Evolutionary conservation across 2,888 invertebrate genomes (phyloP), one percentile per base, ranked within the genome.

Genomic region (Tryphoninae sp.): DNA sequence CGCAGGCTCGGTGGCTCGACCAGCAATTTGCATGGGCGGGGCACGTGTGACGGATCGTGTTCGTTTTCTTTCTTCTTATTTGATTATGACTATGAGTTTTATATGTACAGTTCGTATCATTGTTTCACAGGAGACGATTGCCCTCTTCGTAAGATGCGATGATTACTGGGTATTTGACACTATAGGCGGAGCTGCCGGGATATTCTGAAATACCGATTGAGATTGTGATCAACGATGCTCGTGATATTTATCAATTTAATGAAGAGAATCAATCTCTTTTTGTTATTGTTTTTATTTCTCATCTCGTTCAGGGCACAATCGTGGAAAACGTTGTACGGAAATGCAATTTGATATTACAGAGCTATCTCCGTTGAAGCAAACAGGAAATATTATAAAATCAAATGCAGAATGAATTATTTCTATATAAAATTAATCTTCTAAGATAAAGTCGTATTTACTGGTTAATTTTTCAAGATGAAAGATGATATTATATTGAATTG

Each of bases 1-100:
- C 42, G 42, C 49, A 42, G 9, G 42, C 23, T 22, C 61, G 59
- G 26, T 23, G 59, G 68, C 58, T 53, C 55, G n/a, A n/a, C 67
- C 45, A 19, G 49, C 69, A 51, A 64, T 65, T 55, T 62, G 45
- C 55, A 77, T 68, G 81, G 81, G 77, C 81, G 81, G 81, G 81
- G 81, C 80, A 55, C 49, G n/a, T 6, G 22, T 13, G 45, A 22
- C 22, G 13, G 11, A 4, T 45, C 61, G 19, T 53, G 33, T 51
- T 61, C 16, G 26, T 11, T 62, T 53, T 40, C 16, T 40, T 73
- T 51, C 2, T 42, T 42, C 13, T 22, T 49, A 53, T 33, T 13
- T 2, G 33, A 22, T 23, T 53, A 16, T 23, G 49, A 51, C 33
- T 6, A 33, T 16, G n/a, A 55, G 19, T 23, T 23, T 53, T 26